Evolutionary conservation across 2,888 invertebrate species (phyloP), one percentile per base, ranked within the genome.

Genomic region (Physocephala rufipes): DNA sequence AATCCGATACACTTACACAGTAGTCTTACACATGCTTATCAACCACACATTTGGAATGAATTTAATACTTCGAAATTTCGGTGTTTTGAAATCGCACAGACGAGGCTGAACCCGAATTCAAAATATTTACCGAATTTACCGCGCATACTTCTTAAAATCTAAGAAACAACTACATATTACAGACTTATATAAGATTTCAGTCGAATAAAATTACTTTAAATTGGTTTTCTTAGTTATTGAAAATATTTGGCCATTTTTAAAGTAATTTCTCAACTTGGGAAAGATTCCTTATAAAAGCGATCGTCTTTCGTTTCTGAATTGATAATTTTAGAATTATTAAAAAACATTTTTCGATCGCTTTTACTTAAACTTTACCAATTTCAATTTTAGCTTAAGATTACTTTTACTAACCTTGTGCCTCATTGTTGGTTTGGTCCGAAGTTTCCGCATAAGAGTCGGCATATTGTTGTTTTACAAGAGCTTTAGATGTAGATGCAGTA

Each of bases 381-480:
- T 28, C 13, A 59, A 45, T 28, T 15, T 49, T 59, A 67, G 67
- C 67, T 47, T 2, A 19, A 30, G 19, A n/a, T 13, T 28, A 59
- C 67, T 67, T 63, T 76, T 80, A 86, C 87, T 84, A 85, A 86
- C 86, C 86, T 87, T 86, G 86, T 80, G 87, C 87, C 81, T 86
- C 86, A 74, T 82, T 83, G 76, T 84, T 83, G 74, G 84, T 80
- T 75, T 84, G 85, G 76, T 86, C 86, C 72, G 84, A 81, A 75
- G 84, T 79, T 75, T 86, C 85, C 77, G 84, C 83, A 78, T 84
- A 86, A 16, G 85, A 81, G 74, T 86, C 85, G 61, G 82, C 81
- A 64, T 82, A 84, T 70, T 80, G 79, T 73, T 84, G 82, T 74
- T 82, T 84, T 43, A 79, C 79, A 59, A 84, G 81, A 45, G 85